Evolutionary conservation across 2,888 invertebrate species (phyloP).

Genomic region (Mactromeris polynyma): DNA sequence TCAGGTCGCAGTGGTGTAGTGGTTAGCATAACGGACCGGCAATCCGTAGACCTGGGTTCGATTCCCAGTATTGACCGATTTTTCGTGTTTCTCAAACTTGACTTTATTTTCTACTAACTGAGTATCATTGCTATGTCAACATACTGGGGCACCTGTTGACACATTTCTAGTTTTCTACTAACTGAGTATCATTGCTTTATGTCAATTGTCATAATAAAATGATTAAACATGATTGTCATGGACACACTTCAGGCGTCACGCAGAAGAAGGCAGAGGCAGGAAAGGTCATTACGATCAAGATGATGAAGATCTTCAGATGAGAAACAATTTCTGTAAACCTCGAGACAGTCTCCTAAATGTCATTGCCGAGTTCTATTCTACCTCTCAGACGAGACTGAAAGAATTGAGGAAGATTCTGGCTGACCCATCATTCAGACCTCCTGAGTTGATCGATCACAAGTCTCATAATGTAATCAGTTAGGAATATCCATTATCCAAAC

Average conservation of each 20-base stretch:
- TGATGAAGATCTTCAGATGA: conserved; percentile 82
- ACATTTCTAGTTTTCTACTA: too few relatives aligned
- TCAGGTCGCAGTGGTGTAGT: too few relatives aligned
- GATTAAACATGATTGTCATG: not conserved
- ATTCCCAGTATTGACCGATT: too few relatives aligned
- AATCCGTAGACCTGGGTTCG: too few relatives aligned
- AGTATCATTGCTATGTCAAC: too few relatives aligned
- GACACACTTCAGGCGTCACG: conserved; percentile 75
- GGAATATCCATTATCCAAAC: not conserved
- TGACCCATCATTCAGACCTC: conserved; percentile 94
- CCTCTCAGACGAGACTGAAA: conserved; percentile 92
- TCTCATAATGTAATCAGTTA: conserved; percentile 93
- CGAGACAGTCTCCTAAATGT: conserved; percentile 96
- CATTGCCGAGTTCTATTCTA: conserved; percentile 96
- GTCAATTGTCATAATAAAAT: not conserved
- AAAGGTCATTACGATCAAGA: conserved; percentile 77
- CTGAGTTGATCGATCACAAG: conserved; percentile 96
- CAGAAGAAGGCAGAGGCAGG: conserved; percentile 83
- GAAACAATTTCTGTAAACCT: conserved; percentile 94
- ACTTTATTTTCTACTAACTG: too few relatives aligned
- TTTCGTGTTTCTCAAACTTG: too few relatives aligned
- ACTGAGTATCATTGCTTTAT: not conserved
- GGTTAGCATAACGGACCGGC: too few relatives aligned
- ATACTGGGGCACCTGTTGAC: too few relatives aligned
- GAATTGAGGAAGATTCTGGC: conserved; percentile 94